These are phyloP conservation scores for Porites cylindrica DNA, from an alignment of 92 coral and sea anemone genomes.

Conservation along the genomic window DNA sequence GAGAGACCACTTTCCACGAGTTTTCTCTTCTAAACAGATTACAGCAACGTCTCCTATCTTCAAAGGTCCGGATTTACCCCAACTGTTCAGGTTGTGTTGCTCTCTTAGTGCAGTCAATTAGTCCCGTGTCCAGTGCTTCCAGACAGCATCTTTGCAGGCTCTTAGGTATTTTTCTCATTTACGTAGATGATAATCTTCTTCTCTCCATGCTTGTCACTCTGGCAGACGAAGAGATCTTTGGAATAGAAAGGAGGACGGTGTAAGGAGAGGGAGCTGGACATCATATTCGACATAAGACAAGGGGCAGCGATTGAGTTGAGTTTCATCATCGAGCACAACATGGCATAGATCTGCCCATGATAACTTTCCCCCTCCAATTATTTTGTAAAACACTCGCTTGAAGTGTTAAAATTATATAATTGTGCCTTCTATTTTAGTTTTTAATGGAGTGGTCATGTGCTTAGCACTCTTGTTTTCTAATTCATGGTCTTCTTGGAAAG, in stretches of 20 bases:
- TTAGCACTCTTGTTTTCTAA: too few species aligned
- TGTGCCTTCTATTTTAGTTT: too few species aligned
- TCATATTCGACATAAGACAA: conserved; percentile 14
- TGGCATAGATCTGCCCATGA: too few species aligned
- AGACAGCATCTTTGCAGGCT: neutral
- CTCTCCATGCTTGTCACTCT: conserved; percentile 4
- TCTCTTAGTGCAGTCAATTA: conserved; percentile 2
- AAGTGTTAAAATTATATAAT: too few species aligned
- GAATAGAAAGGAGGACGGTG: conserved; percentile 7
- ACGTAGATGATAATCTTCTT: neutral
- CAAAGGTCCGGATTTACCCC: neutral
- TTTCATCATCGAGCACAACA: too few species aligned
- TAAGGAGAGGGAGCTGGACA: conserved; percentile 6
- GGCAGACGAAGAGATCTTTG: conserved; percentile 6
- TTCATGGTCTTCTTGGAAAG: too few species aligned
- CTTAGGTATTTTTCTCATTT: neutral
- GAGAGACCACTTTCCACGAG: neutral
- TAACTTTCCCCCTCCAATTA: too few species aligned
- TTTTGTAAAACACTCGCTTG: too few species aligned
- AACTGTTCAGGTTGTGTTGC: neutral
- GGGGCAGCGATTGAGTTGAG: neutral
- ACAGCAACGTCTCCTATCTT: neutral
- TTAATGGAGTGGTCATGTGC: too few species aligned
- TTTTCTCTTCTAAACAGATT: neutral
- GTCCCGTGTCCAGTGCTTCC: too few species aligned